Percentiles rank a stretch among this genome's conserved stretches.
Conservation (phyloP, 2,888 invertebrate genomes). For the Homarus gammarus region DNA sequence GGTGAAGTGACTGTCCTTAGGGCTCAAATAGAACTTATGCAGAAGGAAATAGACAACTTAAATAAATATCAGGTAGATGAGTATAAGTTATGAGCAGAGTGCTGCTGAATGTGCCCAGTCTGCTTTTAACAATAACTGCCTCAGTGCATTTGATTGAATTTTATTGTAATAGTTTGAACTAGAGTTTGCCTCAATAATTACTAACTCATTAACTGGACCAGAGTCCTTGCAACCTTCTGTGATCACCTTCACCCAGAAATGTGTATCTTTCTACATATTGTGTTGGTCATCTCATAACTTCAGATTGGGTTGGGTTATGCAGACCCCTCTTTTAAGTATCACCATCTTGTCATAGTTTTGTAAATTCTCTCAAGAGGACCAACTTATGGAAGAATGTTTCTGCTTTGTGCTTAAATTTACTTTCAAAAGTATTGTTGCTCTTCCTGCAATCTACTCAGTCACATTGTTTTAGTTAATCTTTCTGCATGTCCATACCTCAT, state of each 20-base stretch:
- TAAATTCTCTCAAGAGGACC: too few relatives aligned
- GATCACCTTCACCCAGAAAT: not conserved
- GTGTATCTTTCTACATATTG: too few relatives aligned
- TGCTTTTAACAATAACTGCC: constrained; percentile 1
- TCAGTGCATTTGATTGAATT: constrained; percentile 10
- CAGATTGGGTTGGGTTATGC: too few relatives aligned
- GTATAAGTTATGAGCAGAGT: constrained; percentile 5
- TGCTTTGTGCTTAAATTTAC: too few relatives aligned
- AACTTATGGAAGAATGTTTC: too few relatives aligned
- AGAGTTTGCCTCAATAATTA: not conserved
- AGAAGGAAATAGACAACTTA: constrained; percentile 52
- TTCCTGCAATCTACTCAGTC: too few relatives aligned
- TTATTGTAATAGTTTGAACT: not conserved
- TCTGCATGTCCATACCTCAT: too few relatives aligned
- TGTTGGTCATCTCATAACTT: too few relatives aligned
- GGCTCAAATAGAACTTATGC: constrained; percentile 53
- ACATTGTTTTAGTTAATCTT: too few relatives aligned
- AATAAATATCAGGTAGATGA: constrained; percentile 67
- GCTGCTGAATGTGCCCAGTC: not conserved
- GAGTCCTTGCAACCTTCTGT: not conserved
- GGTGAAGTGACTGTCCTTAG: constrained; percentile 48
- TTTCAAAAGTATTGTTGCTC: too few relatives aligned
- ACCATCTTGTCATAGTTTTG: too few relatives aligned
- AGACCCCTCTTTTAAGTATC: too few relatives aligned
- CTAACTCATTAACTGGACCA: not conserved